Percentiles rank a stretch among this genome's conserved stretches.
phyloP scores from a whole-genome alignment of 2,888 invertebrate species.

The Biston betularia region DNA sequence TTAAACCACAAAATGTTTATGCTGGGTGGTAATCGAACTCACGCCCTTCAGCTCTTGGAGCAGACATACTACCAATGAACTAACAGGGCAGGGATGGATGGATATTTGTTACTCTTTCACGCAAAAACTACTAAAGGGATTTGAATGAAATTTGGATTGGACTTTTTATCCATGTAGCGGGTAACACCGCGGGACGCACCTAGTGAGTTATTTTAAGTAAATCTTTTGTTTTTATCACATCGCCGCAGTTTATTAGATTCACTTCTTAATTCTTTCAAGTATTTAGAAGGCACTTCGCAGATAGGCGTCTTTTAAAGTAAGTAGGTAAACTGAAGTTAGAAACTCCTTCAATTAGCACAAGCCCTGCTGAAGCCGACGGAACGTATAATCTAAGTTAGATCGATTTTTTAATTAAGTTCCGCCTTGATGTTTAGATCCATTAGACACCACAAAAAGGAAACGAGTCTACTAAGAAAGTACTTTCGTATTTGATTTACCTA shows the following conservation, averaged over 20 bases:
- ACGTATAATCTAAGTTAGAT: conserved; percentile 33
- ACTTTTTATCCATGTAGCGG: no score
- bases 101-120: no score
- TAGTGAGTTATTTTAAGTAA: not conserved
- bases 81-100: no score
- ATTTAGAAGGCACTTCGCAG: conserved; percentile 13
- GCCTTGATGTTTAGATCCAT: conserved; percentile 31
- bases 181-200: no score
- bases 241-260: not conserved
- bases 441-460: conserved; percentile 25
- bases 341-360: conserved; percentile 34
- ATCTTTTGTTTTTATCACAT: not conserved
- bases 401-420: conserved; percentile 34
- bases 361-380: conserved; percentile 16
- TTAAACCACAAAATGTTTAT: no score
- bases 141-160: no score
- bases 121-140: no score
- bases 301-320: conserved; percentile 18
- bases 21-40: no score
- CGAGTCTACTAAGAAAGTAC: conserved; percentile 16
- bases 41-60: no score
- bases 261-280: conserved; percentile 1
- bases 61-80: no score
- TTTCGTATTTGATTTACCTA: conserved; percentile 14
- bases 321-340: conserved; percentile 10